Percentiles rank a stretch among this genome's conserved stretches.
Conservation (phyloP, 2,797 vertebrate genomes). For the Cygnus olor region DNA sequence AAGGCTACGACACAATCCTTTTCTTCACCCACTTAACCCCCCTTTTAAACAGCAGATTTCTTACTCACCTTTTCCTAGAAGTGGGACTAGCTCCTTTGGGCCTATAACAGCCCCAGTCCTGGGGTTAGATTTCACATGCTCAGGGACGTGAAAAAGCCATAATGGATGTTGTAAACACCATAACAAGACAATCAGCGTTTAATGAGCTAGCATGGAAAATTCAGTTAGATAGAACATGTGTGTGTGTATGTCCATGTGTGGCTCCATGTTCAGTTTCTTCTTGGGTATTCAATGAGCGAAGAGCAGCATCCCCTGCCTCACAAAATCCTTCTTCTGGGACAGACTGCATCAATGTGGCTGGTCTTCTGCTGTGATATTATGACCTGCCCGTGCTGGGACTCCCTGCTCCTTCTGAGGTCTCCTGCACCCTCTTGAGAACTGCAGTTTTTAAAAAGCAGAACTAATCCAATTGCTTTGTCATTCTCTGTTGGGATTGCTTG, state of each 20-base stretch:
- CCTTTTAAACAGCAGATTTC: background rate
- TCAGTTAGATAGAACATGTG: rapidly evolving
- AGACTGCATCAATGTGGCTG: background rate
- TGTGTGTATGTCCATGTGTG: background rate
- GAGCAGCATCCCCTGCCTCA: background rate
- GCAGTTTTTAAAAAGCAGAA: background rate
- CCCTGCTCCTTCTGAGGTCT: background rate
- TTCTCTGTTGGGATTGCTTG: background rate
- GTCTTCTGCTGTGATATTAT: background rate
- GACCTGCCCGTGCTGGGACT: background rate
- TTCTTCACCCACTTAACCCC: background rate
- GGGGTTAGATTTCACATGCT: background rate
- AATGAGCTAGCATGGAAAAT: background rate
- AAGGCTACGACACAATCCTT: background rate
- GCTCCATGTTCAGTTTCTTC: background rate
- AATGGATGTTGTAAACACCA: background rate
- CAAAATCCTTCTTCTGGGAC: background rate
- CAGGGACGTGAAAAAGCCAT: background rate
- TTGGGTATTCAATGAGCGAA: background rate
- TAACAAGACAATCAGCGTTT: background rate
- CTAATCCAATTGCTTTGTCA: background rate
- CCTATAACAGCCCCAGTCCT: background rate
- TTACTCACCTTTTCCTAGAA: background rate
- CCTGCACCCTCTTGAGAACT: background rate
- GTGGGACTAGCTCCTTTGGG: background rate